A percentile compares a stretch with the other conserved stretches of the same genome.
Evolutionary conservation across 2,113 vertebrate species (phyloP).

Genomic region (Sitta europaea): DNA sequence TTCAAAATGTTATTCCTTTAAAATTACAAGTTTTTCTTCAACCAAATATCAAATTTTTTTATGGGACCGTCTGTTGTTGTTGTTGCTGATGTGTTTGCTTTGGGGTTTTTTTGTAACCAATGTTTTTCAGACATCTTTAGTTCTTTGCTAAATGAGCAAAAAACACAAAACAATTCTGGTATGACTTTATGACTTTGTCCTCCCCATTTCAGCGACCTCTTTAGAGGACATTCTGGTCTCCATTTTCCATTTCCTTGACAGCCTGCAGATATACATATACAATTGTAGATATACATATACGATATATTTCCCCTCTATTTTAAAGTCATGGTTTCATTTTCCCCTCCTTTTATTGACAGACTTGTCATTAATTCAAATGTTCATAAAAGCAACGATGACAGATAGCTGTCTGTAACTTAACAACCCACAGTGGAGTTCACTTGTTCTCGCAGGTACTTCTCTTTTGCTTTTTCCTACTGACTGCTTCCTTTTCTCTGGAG

Average conservation of each 20-base stretch:
- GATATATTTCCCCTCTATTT: neutral
- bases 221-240: neutral
- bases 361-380: neutral
- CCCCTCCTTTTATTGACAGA: constrained; percentile 32
- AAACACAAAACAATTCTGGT: neutral
- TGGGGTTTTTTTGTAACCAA: neutral
- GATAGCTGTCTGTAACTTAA: constrained; percentile 21
- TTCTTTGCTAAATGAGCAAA: neutral
- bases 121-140: neutral
- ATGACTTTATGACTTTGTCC: neutral
- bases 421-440: neutral
- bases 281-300: neutral
- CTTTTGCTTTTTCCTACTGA: neutral
- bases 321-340: constrained; percentile 39
- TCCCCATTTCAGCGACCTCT: neutral
- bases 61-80: fast-evolving
- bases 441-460: neutral
- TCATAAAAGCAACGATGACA: constrained; percentile 45
- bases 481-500: neutral
- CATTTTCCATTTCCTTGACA: neutral
- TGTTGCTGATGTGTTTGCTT: neutral
- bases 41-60: neutral
- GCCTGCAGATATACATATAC: neutral
- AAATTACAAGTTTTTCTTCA: neutral
- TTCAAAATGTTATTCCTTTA: neutral